Percentiles rank a stretch among this genome's conserved stretches.
These are phyloP conservation scores for Drosophila micromelanica DNA, from an alignment of 1,140 invertebrate genomes.

Conservation along the genomic window DNA sequence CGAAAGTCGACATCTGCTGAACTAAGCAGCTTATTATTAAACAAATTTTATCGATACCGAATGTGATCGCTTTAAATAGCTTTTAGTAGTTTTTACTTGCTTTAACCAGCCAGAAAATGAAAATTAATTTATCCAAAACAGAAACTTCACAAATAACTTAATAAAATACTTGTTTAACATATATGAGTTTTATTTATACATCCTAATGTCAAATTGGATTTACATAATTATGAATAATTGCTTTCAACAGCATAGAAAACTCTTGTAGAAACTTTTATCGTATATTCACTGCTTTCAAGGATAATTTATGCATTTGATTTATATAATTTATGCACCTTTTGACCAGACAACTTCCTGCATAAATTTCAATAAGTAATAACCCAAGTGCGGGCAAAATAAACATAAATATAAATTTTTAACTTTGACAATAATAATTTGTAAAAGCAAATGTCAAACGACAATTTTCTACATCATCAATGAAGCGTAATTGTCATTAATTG, in stretches of 20 bases:
- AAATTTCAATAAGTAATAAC: conserved; percentile 37
- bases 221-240: conserved; percentile 46
- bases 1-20: not conserved
- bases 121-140: not conserved
- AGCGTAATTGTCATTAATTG: conserved; percentile 49
- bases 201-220: conserved; percentile 22
- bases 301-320: conserved; percentile 47
- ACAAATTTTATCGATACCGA: too few species aligned
- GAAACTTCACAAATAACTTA: not conserved
- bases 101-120: too few species aligned
- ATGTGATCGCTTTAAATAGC: too few species aligned
- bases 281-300: not conserved
- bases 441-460: conserved; percentile 30
- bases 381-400: conserved; percentile 12
- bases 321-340: conserved; percentile 36
- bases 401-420: conserved; percentile 28
- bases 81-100: too few species aligned
- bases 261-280: conserved; percentile 19
- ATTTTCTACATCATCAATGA: conserved; percentile 49
- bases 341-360: conserved; percentile 26
- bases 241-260: conserved; percentile 8
- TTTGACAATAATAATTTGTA: conserved; percentile 21
- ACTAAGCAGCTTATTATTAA: not conserved
- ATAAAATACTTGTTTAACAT: not conserved
- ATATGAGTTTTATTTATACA: not conserved